A percentile compares a stretch with the other conserved stretches of the same genome.
These are phyloP conservation scores for Littorina saxatilis DNA, from an alignment of 1,140 invertebrate genomes.

Conservation along the genomic window DNA sequence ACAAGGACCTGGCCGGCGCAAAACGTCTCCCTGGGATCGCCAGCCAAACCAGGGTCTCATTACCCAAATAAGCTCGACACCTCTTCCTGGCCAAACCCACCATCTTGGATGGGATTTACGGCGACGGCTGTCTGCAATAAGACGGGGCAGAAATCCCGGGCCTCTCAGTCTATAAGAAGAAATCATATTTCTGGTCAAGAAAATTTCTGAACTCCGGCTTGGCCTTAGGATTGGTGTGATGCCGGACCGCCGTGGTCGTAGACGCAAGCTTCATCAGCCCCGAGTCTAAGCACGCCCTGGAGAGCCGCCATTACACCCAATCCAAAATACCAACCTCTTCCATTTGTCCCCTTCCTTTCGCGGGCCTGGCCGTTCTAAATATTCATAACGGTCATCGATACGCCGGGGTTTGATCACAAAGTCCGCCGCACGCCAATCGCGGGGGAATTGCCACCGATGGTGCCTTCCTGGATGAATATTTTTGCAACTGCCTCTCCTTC, in stretches of 20 bases:
- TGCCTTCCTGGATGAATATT: neutral
- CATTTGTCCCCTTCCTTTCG: constrained; percentile 18
- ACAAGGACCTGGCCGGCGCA: constrained; percentile 23
- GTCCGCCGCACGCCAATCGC: neutral
- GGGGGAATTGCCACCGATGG: neutral
- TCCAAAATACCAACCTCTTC: constrained; percentile 32
- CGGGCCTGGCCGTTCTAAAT: constrained; percentile 27
- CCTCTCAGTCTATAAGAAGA: constrained; percentile 28
- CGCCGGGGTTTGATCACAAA: constrained; percentile 26
- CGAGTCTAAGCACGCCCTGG: constrained; percentile 22
- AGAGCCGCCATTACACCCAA: constrained; percentile 28
- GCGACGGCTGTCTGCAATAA: constrained; percentile 16
- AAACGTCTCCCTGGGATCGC: constrained; percentile 25
- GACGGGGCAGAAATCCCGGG: constrained; percentile 14
- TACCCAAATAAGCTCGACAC: constrained; percentile 35
- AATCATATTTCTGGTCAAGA: constrained; percentile 25
- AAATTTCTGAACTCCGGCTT: no score
- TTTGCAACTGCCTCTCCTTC: constrained; percentile 14
- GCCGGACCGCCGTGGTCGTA: neutral
- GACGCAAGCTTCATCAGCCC: constrained; percentile 18
- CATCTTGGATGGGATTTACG: constrained; percentile 37
- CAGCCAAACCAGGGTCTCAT: constrained; percentile 3
- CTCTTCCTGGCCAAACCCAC: constrained; percentile 13
- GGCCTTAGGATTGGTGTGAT: neutral
- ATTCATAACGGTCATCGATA: constrained; percentile 42